Conservation (phyloP, 2,113 vertebrate species). For the Brevimyrus niger region DNA sequence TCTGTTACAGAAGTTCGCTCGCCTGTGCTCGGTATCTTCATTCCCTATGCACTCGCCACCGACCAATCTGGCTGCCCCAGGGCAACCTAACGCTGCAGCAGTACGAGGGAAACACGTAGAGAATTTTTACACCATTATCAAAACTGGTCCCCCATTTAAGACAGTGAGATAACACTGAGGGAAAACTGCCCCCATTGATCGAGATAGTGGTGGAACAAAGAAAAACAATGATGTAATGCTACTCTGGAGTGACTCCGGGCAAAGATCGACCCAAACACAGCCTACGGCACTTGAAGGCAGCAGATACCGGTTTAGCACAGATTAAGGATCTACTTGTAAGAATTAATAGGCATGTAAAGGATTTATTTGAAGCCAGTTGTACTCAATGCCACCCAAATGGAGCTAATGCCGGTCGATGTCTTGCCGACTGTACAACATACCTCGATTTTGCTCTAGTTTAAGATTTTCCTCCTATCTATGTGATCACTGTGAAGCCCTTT, state of each 20-base stretch:
- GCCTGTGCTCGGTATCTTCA: neutral
- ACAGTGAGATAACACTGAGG: slow-evolving; percentile 52
- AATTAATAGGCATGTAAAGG: neutral
- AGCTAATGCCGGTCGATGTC: neutral
- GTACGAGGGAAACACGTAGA: neutral
- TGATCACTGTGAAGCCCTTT: neutral
- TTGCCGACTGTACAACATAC: neutral
- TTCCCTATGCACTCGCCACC: neutral
- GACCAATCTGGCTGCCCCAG: neutral
- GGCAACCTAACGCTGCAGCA: neutral
- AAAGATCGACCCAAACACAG: slow-evolving; percentile 56
- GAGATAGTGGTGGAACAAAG: neutral
- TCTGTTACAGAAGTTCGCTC: neutral
- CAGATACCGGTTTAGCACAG: slow-evolving; percentile 53
- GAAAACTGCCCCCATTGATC: slow-evolving; percentile 35
- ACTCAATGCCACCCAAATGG: neutral
- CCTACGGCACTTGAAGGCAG: slow-evolving; percentile 52
- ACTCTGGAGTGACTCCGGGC: slow-evolving; percentile 31
- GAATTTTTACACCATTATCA: neutral
- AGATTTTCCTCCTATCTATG: neutral
- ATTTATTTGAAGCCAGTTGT: neutral
- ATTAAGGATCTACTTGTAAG: neutral
- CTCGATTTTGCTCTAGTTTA: neutral
- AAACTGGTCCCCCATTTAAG: slow-evolving; percentile 56
- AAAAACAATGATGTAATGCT: slow-evolving; percentile 12